A percentile compares a stretch with the other conserved stretches of the same genome.
Evolutionary conservation across 2,888 invertebrate species (phyloP).

Genomic region (Lochmaea crataegi): DNA sequence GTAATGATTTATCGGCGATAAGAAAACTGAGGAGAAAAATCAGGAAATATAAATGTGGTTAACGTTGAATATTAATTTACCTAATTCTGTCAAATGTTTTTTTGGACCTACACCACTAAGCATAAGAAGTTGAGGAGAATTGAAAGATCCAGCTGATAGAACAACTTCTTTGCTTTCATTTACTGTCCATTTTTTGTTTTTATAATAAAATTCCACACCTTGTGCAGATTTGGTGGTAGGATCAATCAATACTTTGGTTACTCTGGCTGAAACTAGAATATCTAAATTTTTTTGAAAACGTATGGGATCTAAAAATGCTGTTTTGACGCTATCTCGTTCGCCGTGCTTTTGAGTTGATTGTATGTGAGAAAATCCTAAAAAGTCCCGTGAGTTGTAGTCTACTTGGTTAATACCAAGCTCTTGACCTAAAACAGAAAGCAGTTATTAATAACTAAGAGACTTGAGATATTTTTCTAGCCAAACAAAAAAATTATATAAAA

Average conservation of each 20-base stretch:
- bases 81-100: slow-evolving; percentile 69
- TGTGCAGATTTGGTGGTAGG: slow-evolving; percentile 62
- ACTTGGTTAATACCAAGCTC: slow-evolving; percentile 61
- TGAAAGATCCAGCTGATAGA: slow-evolving; percentile 78
- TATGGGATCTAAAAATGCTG: slow-evolving; percentile 70
- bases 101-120: slow-evolving; percentile 75
- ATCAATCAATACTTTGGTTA: slow-evolving; percentile 70
- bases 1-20: too few species aligned
- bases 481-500: too few species aligned
- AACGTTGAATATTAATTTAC: slow-evolving; percentile 40
- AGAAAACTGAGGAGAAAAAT: too few species aligned
- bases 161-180: slow-evolving; percentile 69
- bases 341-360: slow-evolving; percentile 67
- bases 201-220: slow-evolving; percentile 60
- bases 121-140: slow-evolving; percentile 81
- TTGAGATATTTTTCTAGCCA: too few species aligned
- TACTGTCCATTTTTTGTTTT: slow-evolving; percentile 56
- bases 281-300: slow-evolving; percentile 70
- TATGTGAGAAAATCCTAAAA: slow-evolving; percentile 63
- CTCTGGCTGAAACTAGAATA: slow-evolving; percentile 69
- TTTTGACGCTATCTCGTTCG: slow-evolving; percentile 69
- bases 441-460: too few species aligned
- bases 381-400: slow-evolving; percentile 64
- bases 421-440: slow-evolving; percentile 51
- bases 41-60: not conserved